Evolutionary conservation across 2,888 invertebrate genomes (phyloP), one percentile per base, ranked within the genome.

Genomic region (Trichacis sp.): DNA sequence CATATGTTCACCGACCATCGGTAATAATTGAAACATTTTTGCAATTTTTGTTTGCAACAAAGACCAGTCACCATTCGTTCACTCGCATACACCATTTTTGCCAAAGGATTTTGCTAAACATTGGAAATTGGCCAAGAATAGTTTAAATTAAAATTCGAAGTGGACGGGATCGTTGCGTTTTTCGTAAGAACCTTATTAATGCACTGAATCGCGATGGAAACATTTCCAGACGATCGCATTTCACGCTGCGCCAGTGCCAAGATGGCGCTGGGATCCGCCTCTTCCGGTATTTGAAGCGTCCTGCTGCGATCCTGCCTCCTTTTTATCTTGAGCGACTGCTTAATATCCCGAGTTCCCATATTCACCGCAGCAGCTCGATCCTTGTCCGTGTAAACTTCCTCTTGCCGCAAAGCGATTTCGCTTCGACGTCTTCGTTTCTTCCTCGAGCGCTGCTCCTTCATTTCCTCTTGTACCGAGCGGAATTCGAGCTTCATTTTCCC

Each of bases 311-410:
- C 94, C 66, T 92, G 90, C 70, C 92, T 90, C 73, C 92, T 88
- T 78, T 95, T 95, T 73, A 93, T 86, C 77, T 90, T 93, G 68
- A 95, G 84, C 30, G 93, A 93, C 71, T 93, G 92, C 78, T 96
- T 96, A 66, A 96, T 95, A 79, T 96, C 95, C 66, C 89, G 91
- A n/a, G 90, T 91, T 0, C 93, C 94, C 88, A 93, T 82, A 76
- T 94, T 93, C 12, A 95, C 95, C 0, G 95, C 95, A 0, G 96
- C 95, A 0, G 95, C 96, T 4, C 96, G 87, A 80, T 95, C 95
- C 78, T 96, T 96, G 80, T 96, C 96, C 15, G 95, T 95, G 77
- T 95, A 96, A 17, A 93, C 85, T 77, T 95, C 95, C 72, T 94
- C 94, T 61, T 85, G 79, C 0, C 80, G 73, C 19, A 71, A 70